phyloP scores from a whole-genome alignment of 2,888 invertebrate species.

The Phaedon cochleariae region DNA sequence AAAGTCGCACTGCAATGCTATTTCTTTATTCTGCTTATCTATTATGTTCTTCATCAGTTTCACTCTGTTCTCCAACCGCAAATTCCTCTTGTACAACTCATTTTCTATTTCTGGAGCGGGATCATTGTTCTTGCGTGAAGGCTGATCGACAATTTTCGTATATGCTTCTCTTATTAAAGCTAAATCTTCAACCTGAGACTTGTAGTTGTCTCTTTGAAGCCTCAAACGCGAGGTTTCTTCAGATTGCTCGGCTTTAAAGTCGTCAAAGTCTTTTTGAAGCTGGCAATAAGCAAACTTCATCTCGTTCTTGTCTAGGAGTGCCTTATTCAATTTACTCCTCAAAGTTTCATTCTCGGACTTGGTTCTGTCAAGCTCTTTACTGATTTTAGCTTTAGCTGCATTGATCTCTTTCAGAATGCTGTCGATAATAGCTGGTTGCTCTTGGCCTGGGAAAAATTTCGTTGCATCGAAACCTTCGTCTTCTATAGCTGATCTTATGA shows the following conservation, averaged over 20 bases:
- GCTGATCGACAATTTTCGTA: conserved; percentile 27
- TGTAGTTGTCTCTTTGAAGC: conserved; percentile 40
- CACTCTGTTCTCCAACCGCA: conserved; percentile 24
- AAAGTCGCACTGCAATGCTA: conserved; percentile 26
- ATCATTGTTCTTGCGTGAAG: conserved; percentile 24
- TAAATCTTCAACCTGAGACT: conserved; percentile 49
- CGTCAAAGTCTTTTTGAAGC: conserved; percentile 22
- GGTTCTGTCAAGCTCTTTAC: conserved; percentile 28
- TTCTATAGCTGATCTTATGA: conserved; percentile 32
- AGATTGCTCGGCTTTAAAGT: conserved; percentile 23
- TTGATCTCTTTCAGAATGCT: no score
- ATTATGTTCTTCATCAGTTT: conserved; percentile 28
- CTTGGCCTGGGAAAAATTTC: conserved; percentile 8
- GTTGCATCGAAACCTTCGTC: conserved; percentile 25
- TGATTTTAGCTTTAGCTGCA: conserved; percentile 1
- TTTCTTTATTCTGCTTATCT: conserved; percentile 34
- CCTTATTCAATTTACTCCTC: conserved; percentile 33
- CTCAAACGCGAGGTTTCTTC: conserved; percentile 28
- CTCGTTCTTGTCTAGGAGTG: conserved; percentile 38
- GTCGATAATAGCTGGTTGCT: conserved; percentile 6
- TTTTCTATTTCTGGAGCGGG: conserved; percentile 29
- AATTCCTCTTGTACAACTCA: conserved; percentile 31
- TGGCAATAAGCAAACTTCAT: conserved; percentile 28
- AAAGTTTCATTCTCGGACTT: conserved; percentile 35
- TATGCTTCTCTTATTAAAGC: conserved; percentile 47